Evolutionary conservation across 2,888 invertebrate genomes (phyloP).

Genomic region (Sphaeridia pumilis): DNA sequence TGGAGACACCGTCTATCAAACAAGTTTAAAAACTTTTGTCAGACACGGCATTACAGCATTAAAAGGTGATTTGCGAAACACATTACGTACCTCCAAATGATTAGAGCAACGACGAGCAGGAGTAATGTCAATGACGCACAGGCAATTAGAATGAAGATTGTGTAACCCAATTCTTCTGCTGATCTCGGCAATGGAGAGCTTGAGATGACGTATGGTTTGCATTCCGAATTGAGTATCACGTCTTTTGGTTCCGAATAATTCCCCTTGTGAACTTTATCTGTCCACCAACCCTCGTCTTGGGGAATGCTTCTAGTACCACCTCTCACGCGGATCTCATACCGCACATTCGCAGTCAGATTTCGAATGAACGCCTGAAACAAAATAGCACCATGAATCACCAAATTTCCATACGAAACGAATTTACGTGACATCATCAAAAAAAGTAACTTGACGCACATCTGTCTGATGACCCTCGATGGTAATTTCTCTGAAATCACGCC

Average conservation of each 20-base stretch:
- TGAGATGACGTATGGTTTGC: conserved; percentile 45
- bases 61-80: too few relatives aligned
- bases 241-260: conserved; percentile 52
- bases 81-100: conserved; percentile 67
- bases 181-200: too few relatives aligned
- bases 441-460: too few relatives aligned
- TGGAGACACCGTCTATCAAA: conserved; percentile 67
- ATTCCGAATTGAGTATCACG: conserved; percentile 54
- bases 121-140: conserved; percentile 59
- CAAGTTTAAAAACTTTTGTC: too few relatives aligned
- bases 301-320: conserved; percentile 57
- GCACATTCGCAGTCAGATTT: conserved; percentile 56
- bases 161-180: conserved; percentile 54
- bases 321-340: conserved; percentile 58
- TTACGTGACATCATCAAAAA: too few relatives aligned
- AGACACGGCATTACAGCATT: too few relatives aligned
- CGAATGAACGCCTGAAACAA: conserved; percentile 40
- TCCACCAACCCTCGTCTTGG: too few relatives aligned
- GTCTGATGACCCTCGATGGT: conserved; percentile 18
- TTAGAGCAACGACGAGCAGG: conserved; percentile 54
- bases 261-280: conserved; percentile 52
- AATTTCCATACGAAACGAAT: too few relatives aligned
- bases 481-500: conserved; percentile 42
- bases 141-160: conserved; percentile 57
- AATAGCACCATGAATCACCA: neutral